These are phyloP conservation scores for Pangasius krempfi DNA, from an alignment of 2,797 vertebrate species.

Conservation along the genomic window DNA sequence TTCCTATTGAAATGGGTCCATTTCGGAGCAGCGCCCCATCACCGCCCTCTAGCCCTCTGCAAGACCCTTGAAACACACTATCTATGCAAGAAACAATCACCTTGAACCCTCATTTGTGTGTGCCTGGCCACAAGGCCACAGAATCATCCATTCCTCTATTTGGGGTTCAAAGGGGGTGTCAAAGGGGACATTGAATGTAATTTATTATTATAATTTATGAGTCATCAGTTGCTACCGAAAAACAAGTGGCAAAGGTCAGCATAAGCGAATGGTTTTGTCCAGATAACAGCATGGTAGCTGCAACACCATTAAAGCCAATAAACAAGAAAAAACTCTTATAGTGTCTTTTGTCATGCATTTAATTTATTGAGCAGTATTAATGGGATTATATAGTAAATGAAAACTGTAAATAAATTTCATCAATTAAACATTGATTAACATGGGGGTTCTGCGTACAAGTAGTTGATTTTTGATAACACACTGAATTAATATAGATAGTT, in stretches of 20 bases:
- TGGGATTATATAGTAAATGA: no score
- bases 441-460: background rate
- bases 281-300: background rate
- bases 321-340: background rate
- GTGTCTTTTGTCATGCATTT: background rate
- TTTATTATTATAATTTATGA: background rate
- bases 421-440: background rate
- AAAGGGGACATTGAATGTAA: background rate
- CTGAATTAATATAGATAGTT: background rate
- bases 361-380: background rate
- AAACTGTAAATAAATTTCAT: background rate
- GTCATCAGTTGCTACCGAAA: background rate
- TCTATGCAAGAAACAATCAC: background rate
- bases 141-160: background rate
- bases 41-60: background rate
- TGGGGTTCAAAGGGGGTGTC: background rate
- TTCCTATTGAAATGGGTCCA: background rate
- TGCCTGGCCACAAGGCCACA: background rate
- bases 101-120: background rate
- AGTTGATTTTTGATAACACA: background rate
- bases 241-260: background rate
- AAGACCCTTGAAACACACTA: background rate
- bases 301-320: background rate
- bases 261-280: background rate
- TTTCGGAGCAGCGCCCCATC: background rate